A percentile compares a stretch with the other conserved stretches of the same genome.
Conservation (phyloP, 1,140 invertebrate species). For the Drosophila equinoxialis region DNA sequence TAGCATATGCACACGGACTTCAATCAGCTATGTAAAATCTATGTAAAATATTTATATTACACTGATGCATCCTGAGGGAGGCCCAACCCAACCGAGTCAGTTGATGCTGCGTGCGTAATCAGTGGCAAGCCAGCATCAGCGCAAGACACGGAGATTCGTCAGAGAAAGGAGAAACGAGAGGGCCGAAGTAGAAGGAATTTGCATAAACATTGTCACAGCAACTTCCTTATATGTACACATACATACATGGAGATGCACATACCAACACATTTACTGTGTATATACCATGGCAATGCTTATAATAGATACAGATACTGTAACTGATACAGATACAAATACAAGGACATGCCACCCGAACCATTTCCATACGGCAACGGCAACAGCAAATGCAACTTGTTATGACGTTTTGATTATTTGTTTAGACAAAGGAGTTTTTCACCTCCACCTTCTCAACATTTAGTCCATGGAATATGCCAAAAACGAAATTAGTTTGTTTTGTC, state of each 20-base stretch:
- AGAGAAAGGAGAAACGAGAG: neutral
- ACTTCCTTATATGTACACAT: slow-evolving; percentile 7
- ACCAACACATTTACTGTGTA: slow-evolving; percentile 23
- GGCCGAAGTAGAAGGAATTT: slow-evolving; percentile 50
- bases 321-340: slow-evolving; percentile 31
- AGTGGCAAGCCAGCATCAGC: slow-evolving; percentile 42
- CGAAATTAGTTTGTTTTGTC: slow-evolving; percentile 70
- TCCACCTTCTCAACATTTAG: neutral
- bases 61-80: slow-evolving; percentile 62
- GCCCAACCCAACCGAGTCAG: slow-evolving; percentile 19
- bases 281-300: slow-evolving; percentile 23
- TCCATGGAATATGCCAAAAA: slow-evolving; percentile 26
- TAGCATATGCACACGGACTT: slow-evolving; percentile 71
- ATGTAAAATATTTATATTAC: slow-evolving; percentile 79
- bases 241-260: neutral
- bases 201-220: slow-evolving; percentile 63
- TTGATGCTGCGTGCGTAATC: slow-evolving; percentile 53
- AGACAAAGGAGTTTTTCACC: slow-evolving; percentile 59
- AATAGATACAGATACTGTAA: slow-evolving; percentile 11
- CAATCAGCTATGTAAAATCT: slow-evolving; percentile 81
- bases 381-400: slow-evolving; percentile 59
- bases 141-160: neutral
- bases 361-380: neutral
- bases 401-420: slow-evolving; percentile 81
- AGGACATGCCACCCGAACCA: slow-evolving; percentile 12